These are phyloP conservation scores for Andrena flavipes DNA, from an alignment of 2,888 invertebrate genomes.

Conservation along the genomic window DNA sequence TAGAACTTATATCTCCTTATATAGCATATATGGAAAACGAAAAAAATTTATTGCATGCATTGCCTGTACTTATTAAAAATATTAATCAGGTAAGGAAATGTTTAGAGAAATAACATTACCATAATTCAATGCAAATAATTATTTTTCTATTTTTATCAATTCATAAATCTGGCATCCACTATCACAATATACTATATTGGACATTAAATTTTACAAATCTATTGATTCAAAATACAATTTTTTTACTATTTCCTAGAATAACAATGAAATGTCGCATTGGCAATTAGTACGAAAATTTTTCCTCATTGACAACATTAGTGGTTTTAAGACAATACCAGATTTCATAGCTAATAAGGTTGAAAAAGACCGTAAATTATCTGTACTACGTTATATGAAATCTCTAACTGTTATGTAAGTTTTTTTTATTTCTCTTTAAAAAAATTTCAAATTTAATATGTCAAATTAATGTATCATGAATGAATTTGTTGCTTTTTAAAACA, in stretches of 20 bases:
- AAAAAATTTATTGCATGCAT: conserved; percentile 85
- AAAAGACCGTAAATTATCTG: conserved; percentile 71
- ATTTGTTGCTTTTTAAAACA: conserved; percentile 13
- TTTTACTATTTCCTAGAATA: conserved; percentile 35
- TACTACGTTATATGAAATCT: conserved; percentile 83
- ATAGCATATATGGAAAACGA: conserved; percentile 84
- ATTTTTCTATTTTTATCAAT: not conserved
- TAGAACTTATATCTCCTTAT: conserved; percentile 86
- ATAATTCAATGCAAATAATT: not conserved
- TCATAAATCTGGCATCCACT: not conserved
- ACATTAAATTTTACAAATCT: not conserved
- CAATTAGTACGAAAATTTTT: conserved; percentile 89
- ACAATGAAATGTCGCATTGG: conserved; percentile 86
- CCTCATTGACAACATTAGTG: conserved; percentile 87
- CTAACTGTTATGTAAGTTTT: conserved; percentile 79
- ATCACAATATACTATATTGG: not conserved
- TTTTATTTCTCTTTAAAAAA: not conserved
- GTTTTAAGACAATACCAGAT: conserved; percentile 75
- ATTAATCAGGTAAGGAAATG: conserved; percentile 81
- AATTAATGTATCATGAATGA: not conserved
- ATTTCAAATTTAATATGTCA: not conserved
- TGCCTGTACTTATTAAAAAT: conserved; percentile 87
- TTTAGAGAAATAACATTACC: conserved; percentile 61
- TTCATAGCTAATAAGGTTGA: conserved; percentile 68
- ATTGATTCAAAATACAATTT: not conserved